Evolutionary conservation across 2,797 vertebrate species (phyloP), one percentile per base, ranked within the genome.

Genomic region (Capromys pilorides): DNA sequence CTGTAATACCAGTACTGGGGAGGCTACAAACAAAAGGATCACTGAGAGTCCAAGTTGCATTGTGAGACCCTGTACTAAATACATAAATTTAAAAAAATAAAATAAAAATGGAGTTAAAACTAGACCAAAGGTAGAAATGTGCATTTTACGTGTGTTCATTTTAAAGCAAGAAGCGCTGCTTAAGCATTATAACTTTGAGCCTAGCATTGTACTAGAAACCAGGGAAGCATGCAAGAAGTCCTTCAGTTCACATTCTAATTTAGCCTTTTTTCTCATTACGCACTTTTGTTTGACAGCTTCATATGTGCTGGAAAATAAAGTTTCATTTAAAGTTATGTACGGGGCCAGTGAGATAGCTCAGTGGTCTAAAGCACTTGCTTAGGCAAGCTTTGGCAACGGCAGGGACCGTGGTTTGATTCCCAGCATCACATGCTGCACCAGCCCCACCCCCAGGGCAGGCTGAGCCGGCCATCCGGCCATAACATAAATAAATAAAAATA

Each of bases 291-390:
- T 86, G 75, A 41, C 2, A 66, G 51, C 62, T 21, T 91, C 94
- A 24, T 66, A 10, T 79, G 61, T 93, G 31, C 11, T 61, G 28
- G 80, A 86, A 88, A 91, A 66, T 77, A 88, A 91, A 86, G 66
- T 57, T 82, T 90, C 91, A 79, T 78, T 94, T 95, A 92, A 97
- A 95, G n/a, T n/a, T 57, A 24, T 45, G 6, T 90, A 83, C 54
- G 67, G 45, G 45, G 45, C 45, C 4, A 8, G 45, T 8, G 45
- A 45, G 45, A 45, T 45, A 45, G 4, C 8, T 45, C 4, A 45
- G 45, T 4, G 4, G 45, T 45, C 45, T 45, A 45, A 45, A 45
- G 45, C 45, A 8, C 45, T 45, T 45, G 45, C 45, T 45, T 45
- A 45, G 45, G 45, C 45, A 45, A 45, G 45, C 45, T 45, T 45